Base-by-base conservation (phyloP, 2,888 invertebrate genomes). In the Drosophila testacea region DNA sequence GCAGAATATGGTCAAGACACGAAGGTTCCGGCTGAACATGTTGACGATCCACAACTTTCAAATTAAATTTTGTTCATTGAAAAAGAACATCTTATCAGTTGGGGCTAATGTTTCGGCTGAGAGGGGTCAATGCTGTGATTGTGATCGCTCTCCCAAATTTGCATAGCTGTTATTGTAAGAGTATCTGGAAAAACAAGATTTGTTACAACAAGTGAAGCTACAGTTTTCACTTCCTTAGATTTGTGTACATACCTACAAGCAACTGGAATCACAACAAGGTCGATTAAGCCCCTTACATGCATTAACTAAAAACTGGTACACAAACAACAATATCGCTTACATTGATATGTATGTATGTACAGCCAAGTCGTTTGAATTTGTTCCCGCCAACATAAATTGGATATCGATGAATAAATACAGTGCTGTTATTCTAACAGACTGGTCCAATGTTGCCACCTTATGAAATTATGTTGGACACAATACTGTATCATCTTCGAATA, bases 51-150 rank as follows among this genome's bases (percentile, higher is more conserved):
- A 32, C 9, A 38, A 54, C 27, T 13, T 41, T n/a, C 7, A 44
- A 47, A 27, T 10, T 52, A 10, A 44, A 34, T 34, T 38, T 41
- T 51, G 51, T 61, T 51, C 28, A 44, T 27, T 38, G 46, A 16
- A 16, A 22, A 32, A 55, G 34, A 41, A 30, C 46, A 44, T 66
- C 46, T 76, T 70, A 76, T 70, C 59, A 63, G 46, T 30, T 54
- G 13, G 34, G 7, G 36, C 32, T 11, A 34, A 32, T 52, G 32
- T 48, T 59, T 57, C 10, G 42, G 38, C 50, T 41, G 47, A 39
- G 46, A 56, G 48, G 51, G 72, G 73, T 73, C 73, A 73, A 55
- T 41, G 27, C 16, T 54, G 16, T 39, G 64, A 27, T 30, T n/a
- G 36, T 44, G 42, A 66, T 47, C 32, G 51, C 47, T 51, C 52